phyloP scores from a whole-genome alignment of 2,797 vertebrate genomes.

The Lutra lutra region DNA sequence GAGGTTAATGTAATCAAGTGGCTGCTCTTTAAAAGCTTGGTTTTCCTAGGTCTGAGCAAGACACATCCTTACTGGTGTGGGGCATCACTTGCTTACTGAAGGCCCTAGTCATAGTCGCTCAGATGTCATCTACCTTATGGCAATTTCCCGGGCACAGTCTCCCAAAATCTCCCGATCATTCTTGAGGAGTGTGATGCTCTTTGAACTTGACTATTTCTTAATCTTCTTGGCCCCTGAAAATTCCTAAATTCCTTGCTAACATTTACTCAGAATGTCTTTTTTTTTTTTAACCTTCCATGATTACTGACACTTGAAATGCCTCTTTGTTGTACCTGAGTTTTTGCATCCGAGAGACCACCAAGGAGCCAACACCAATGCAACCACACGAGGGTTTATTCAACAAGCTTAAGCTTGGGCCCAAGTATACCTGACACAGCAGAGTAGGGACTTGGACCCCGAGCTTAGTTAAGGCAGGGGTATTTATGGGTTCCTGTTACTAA shows the following conservation, averaged over 20 bases:
- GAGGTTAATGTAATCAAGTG: not conserved
- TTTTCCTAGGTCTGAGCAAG: not conserved
- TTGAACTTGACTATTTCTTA: not conserved
- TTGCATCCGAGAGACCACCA: no score
- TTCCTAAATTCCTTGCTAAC: not conserved
- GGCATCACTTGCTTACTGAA: not conserved
- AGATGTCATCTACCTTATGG: not conserved
- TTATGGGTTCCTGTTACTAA: no score
- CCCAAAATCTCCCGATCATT: not conserved
- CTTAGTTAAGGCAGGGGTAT: no score
- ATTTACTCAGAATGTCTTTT: not conserved
- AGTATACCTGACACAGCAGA: no score
- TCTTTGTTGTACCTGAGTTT: not conserved
- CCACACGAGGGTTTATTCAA: no score
- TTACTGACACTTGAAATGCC: not conserved
- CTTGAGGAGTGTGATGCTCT: not conserved
- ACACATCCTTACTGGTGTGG: not conserved
- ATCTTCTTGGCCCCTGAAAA: not conserved
- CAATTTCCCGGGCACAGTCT: not conserved
- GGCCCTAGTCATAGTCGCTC: not conserved
- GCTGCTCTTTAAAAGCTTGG: not conserved
- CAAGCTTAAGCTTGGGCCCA: no score
- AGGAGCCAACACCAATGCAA: no score
- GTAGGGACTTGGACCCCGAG: no score
- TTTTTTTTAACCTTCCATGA: not conserved